Evolutionary conservation across 2,888 invertebrate genomes (phyloP).

Genomic region (Acronicta aceris): DNA sequence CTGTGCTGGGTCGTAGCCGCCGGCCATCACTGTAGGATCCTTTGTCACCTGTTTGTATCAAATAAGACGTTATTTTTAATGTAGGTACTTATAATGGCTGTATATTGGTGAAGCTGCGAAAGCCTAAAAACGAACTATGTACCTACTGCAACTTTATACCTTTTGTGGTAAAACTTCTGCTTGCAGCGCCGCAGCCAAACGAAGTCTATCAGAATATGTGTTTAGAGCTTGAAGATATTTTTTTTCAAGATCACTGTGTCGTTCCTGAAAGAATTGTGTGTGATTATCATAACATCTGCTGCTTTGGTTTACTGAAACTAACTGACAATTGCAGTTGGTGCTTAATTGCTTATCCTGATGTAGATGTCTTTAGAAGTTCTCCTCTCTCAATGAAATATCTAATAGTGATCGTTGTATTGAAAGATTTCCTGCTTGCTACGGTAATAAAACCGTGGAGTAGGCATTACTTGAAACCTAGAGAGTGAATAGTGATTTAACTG

Average conservation of each 20-base stretch:
- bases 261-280: slow-evolving; percentile 66
- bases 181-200: slow-evolving; percentile 82
- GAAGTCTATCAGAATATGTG: slow-evolving; percentile 76
- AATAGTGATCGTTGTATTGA: too few relatives aligned
- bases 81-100: background rate
- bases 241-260: slow-evolving; percentile 74
- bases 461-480: too few relatives aligned
- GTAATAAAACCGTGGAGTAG: background rate
- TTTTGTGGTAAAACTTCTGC: slow-evolving; percentile 78
- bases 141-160: slow-evolving; percentile 56
- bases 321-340: too few relatives aligned
- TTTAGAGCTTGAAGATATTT: slow-evolving; percentile 75
- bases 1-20: slow-evolving; percentile 74
- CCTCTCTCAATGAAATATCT: too few relatives aligned
- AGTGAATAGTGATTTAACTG: too few relatives aligned
- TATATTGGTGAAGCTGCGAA: too few relatives aligned
- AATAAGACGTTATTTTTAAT: background rate
- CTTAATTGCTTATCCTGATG: too few relatives aligned
- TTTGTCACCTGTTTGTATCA: slow-evolving; percentile 60
- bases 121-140: too few relatives aligned
- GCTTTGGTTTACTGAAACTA: too few relatives aligned
- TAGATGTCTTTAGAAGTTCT: too few relatives aligned
- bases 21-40: slow-evolving; percentile 68
- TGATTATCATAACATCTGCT: background rate
- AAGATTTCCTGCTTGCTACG: background rate